Conservation (phyloP, 2,888 invertebrate species). For the Papilio protenor region DNA sequence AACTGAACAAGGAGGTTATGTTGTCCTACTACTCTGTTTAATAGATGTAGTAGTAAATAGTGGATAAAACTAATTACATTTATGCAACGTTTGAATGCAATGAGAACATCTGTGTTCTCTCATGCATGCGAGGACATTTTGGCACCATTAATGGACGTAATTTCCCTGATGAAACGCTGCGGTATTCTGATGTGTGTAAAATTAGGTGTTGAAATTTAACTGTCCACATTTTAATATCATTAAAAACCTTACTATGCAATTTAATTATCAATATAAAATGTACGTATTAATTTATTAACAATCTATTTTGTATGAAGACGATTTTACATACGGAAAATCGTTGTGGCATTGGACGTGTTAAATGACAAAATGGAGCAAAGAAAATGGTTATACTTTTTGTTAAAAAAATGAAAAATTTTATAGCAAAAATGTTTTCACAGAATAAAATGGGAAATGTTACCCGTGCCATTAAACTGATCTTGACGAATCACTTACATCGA, state of each 20-base stretch:
- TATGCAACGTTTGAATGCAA: not conserved
- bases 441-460: conserved; percentile 5
- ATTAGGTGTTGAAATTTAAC: conserved; percentile 17
- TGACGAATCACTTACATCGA: conserved; percentile 40
- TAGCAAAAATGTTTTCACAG: not conserved
- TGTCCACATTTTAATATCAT: conserved; percentile 3
- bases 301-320: not conserved
- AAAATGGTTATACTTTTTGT: not conserved
- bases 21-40: too few relatives aligned
- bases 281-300: not conserved
- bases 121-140: conserved; percentile 12
- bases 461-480: conserved; percentile 31
- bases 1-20: too few relatives aligned
- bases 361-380: not conserved
- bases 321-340: too few relatives aligned
- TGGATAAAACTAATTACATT: not conserved
- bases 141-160: conserved; percentile 21
- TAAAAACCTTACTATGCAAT: not conserved
- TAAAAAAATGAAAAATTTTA: not conserved
- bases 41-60: not conserved
- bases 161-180: conserved; percentile 17
- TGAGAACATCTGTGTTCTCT: conserved; percentile 18
- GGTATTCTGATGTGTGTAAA: conserved; percentile 15
- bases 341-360: not conserved
- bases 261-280: not conserved